Conservation (phyloP, 1,140 invertebrate genomes). For the Drosophila subpulchrella region DNA sequence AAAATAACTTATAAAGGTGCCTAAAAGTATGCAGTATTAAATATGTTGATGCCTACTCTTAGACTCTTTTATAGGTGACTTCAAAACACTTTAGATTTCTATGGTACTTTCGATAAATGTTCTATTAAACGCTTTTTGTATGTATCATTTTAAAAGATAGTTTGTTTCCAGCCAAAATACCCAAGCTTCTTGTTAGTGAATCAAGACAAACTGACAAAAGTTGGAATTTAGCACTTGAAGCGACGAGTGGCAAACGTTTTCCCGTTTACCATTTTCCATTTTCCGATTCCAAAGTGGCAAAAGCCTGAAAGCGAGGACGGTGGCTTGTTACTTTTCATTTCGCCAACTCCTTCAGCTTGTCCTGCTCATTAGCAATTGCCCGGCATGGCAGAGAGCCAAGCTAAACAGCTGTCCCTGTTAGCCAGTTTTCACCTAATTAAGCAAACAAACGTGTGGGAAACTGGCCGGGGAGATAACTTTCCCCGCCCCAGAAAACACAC, state of each 20-base stretch:
- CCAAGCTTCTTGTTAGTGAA: slow-evolving; percentile 34
- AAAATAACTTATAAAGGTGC: too few species aligned
- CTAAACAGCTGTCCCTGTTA: slow-evolving; percentile 61
- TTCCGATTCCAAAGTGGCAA: slow-evolving; percentile 43
- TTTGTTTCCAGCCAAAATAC: background rate
- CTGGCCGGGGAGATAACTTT: slow-evolving; percentile 66
- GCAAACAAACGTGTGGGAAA: slow-evolving; percentile 82
- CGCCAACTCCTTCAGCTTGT: slow-evolving; percentile 71
- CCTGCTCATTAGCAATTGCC: slow-evolving; percentile 75
- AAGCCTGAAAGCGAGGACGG: slow-evolving; percentile 63
- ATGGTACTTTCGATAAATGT: too few species aligned
- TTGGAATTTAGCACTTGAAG: slow-evolving; percentile 70
- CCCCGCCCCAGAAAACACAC: slow-evolving; percentile 47
- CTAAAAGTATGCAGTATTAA: too few species aligned
- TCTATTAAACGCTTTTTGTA: too few species aligned
- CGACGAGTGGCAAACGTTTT: slow-evolving; percentile 55
- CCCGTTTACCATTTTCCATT: slow-evolving; percentile 53
- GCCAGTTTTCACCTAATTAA: slow-evolving; percentile 81
- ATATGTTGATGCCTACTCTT: too few species aligned
- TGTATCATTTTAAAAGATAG: too few species aligned
- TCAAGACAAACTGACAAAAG: slow-evolving; percentile 37
- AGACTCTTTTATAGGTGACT: too few species aligned
- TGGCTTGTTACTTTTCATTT: slow-evolving; percentile 77
- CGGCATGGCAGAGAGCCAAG: slow-evolving; percentile 32
- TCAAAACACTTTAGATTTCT: too few species aligned